Percentiles rank a stretch among this genome's conserved stretches.
Conservation (phyloP, 1,140 invertebrate genomes). For the Hydropsyche tenuis region DNA sequence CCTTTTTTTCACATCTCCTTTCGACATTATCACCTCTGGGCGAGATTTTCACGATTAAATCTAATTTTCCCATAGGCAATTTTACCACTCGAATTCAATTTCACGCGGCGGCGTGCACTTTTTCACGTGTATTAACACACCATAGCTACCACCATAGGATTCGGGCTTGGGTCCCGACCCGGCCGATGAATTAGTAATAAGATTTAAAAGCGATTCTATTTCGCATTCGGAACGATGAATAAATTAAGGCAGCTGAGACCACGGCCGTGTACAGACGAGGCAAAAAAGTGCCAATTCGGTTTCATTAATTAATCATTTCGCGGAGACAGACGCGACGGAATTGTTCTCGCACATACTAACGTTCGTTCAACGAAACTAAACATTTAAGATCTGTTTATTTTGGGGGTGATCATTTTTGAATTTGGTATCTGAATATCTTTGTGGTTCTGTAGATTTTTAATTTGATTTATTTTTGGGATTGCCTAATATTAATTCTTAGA, state of each 20-base stretch:
- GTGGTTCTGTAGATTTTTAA: too few species aligned
- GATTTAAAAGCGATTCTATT: conserved; percentile 41
- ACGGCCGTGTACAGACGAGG: conserved; percentile 5
- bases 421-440: too few species aligned
- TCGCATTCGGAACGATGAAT: conserved; percentile 32
- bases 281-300: conserved; percentile 26
- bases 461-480: too few species aligned
- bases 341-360: too few species aligned
- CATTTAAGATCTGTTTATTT: too few species aligned
- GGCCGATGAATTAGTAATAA: conserved; percentile 31
- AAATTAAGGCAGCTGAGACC: conserved; percentile 34
- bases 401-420: too few species aligned
- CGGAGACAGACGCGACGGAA: too few species aligned
- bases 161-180: background rate
- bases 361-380: too few species aligned
- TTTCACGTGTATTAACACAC: background rate
- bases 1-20: too few species aligned
- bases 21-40: too few species aligned
- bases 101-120: background rate
- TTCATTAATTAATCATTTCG: conserved; percentile 34
- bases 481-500: too few species aligned
- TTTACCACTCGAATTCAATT: conserved; percentile 1
- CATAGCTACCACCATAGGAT: background rate
- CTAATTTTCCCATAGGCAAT: conserved; percentile 19
- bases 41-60: conserved; percentile 14